Evolutionary conservation across 2,888 invertebrate species (phyloP).

Genomic region (Oscheius sp.): DNA sequence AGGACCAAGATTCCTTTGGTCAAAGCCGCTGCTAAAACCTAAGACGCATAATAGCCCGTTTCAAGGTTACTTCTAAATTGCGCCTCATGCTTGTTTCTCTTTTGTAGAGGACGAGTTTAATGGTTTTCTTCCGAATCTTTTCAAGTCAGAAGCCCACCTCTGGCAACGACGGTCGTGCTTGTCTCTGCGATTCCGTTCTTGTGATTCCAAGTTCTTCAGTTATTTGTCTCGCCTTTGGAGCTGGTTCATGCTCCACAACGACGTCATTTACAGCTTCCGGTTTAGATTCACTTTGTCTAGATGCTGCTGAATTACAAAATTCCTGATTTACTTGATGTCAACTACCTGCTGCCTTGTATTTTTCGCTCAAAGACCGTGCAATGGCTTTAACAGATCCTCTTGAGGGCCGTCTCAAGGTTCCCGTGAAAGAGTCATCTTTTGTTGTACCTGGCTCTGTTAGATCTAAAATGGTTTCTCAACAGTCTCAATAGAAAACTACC

Average conservation of each 20-base stretch:
- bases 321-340: background rate
- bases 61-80: too few species aligned
- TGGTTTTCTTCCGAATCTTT: too few species aligned
- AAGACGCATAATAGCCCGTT: too few species aligned
- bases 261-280: background rate
- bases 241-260: constrained; percentile 10
- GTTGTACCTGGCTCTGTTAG: constrained; percentile 9
- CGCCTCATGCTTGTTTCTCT: too few species aligned
- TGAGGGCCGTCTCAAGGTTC: constrained; percentile 25
- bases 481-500: constrained; percentile 4
- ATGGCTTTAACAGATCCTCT: constrained; percentile 33
- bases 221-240: constrained; percentile 15
- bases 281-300: background rate
- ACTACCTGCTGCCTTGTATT: constrained; percentile 27
- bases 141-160: too few species aligned
- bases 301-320: constrained; percentile 12
- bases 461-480: background rate
- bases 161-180: too few species aligned
- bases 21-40: too few species aligned
- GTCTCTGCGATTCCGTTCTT: background rate
- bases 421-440: constrained; percentile 33
- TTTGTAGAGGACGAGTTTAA: too few species aligned
- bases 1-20: constrained; percentile 6
- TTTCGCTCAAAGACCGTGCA: constrained; percentile 32
- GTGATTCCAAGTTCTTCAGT: constrained; percentile 21